Conservation (phyloP, 1,140 invertebrate species). For the Leptinotarsa undecemlineata region DNA sequence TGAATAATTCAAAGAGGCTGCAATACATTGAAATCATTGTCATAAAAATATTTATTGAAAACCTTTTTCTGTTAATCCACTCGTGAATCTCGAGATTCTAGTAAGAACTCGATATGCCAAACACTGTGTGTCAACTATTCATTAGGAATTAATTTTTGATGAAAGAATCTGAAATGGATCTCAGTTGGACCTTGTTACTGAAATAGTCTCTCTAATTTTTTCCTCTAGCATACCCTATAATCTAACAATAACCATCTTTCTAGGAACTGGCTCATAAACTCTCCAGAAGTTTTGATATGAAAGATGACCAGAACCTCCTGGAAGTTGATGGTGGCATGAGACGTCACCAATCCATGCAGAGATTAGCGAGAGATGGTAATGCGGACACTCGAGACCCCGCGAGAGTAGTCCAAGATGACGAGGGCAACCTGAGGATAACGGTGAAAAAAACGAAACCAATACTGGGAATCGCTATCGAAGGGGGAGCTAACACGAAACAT, state of each 20-base stretch:
- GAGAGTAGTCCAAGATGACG: conserved; percentile 77
- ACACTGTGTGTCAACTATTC: too few relatives aligned
- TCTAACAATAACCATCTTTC: background rate
- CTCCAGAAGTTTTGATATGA: conserved; percentile 83
- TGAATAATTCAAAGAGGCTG: too few relatives aligned
- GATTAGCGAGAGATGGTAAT: conserved; percentile 58
- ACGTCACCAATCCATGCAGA: conserved; percentile 70
- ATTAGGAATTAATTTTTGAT: too few relatives aligned
- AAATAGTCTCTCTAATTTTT: too few relatives aligned
- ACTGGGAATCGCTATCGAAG: conserved; percentile 95
- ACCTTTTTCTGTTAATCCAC: too few relatives aligned
- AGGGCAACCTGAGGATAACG: conserved; percentile 82
- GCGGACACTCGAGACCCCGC: conserved; percentile 59
- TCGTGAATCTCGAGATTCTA: too few relatives aligned
- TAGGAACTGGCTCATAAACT: conserved; percentile 82
- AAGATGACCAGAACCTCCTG: conserved; percentile 74
- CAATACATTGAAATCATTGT: too few relatives aligned
- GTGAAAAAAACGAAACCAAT: conserved; percentile 92
- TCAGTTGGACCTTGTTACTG: too few relatives aligned
- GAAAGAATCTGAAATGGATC: too few relatives aligned
- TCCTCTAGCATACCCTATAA: too few relatives aligned
- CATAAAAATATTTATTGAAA: too few relatives aligned
- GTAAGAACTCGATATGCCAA: too few relatives aligned
- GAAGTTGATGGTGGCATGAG: conserved; percentile 67
- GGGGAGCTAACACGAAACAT: conserved; percentile 92